Percentiles rank a stretch among this genome's conserved stretches.
Evolutionary conservation across 2,797 vertebrate species (phyloP).

Genomic region (Gadopsis marmoratus): DNA sequence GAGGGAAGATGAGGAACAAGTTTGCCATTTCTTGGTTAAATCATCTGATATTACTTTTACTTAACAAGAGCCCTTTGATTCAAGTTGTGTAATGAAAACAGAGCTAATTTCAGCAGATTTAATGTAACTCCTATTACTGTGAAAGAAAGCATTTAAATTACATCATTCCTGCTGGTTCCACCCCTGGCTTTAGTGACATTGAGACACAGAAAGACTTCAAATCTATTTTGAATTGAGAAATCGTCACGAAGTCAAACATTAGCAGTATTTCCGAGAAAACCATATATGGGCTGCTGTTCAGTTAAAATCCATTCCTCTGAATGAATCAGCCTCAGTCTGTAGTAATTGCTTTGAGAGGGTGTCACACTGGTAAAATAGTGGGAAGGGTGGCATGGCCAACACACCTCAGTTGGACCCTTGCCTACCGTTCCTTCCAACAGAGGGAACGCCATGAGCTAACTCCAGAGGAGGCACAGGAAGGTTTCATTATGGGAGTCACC

Average conservation of each 20-base stretch:
- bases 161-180: constrained; percentile 46
- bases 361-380: constrained; percentile 74
- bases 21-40: constrained; percentile 45
- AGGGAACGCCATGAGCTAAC: constrained; percentile 81
- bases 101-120: constrained; percentile 12
- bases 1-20: constrained; percentile 38
- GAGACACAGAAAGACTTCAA: constrained; percentile 34
- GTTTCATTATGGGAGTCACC: constrained; percentile 78
- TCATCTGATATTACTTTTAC: constrained; percentile 43
- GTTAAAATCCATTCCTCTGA: constrained; percentile 56
- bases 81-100: constrained; percentile 20
- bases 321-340: constrained; percentile 79
- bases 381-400: constrained; percentile 71
- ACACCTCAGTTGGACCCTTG: constrained; percentile 72
- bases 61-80: constrained; percentile 37
- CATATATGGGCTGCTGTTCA: constrained; percentile 45
- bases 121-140: constrained; percentile 26
- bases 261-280: constrained; percentile 58
- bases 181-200: constrained; percentile 27
- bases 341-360: constrained; percentile 75
- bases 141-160: constrained; percentile 54
- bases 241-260: constrained; percentile 60
- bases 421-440: constrained; percentile 71
- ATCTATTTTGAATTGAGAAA: constrained; percentile 52
- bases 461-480: constrained; percentile 75